Base-by-base conservation (phyloP, 2,888 invertebrate species). In the Lasioglossum lativentre region DNA sequence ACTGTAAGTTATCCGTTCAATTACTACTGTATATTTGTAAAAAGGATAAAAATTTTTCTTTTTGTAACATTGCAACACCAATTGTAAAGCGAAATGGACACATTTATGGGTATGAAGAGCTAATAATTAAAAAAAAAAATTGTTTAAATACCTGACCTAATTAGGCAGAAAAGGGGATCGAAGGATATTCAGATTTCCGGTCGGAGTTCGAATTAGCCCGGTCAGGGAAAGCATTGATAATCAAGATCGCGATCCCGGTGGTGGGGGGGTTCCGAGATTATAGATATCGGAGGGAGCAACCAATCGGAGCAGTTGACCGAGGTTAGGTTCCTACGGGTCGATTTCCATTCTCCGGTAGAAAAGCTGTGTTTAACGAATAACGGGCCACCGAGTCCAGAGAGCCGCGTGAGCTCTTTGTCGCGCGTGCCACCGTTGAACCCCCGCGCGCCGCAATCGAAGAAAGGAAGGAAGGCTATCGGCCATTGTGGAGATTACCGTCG, bases 401-500 rank as follows among this genome's bases (percentile, higher is more conserved):
- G 38, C 42, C 52, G 52, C 83, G 71, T 83, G 87, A 86, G 89
- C 76, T 71, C 89, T 89, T 90, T 90, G 87, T 88, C 77, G 87
- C 72, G 80, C 73, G 52, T 78, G 70, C 70, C 80, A 71, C 30
- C 73, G 75, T 72, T 70, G 75, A 45, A 30, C 86, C 81, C 42
- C n/a, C n/a, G n/a, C 23, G 84, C 75, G 83, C 80, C 70, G 86
- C 8, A 85, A 90, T 89, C 86, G 74, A 90, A 86, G 83, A 78
- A 88, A 86, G 89, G 86, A 87, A 90, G 89, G 88, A 90, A 90
- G 88, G 90, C 81, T 83, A 89, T 85, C 87, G 90, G 66, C 83
- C 83, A 88, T 88, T 86, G 82, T 81, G 72, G 63, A 63, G 80
- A 75, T 76, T 76, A 82, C 86, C 71, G 77, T 81, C 82, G 86